Conservation (phyloP, 2,888 invertebrate species). For the Drosophila macrospina region DNA sequence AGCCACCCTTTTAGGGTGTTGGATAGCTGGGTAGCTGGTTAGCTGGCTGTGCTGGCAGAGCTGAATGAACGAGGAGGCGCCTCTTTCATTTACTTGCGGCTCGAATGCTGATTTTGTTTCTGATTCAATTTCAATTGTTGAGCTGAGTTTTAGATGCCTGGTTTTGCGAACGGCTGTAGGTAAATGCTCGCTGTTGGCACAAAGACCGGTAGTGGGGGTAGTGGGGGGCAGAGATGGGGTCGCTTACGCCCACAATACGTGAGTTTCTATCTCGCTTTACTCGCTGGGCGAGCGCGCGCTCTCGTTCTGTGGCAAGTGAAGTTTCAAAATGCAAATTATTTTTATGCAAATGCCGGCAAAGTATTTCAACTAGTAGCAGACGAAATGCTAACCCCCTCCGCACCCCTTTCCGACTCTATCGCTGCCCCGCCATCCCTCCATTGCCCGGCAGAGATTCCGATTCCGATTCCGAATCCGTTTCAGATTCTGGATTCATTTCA, state of each 20-base stretch:
- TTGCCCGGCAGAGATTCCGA: slow-evolving; percentile 10
- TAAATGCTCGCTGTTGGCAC: too few relatives aligned
- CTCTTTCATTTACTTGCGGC: slow-evolving; percentile 66
- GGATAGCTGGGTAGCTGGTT: too few relatives aligned
- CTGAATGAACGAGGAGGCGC: slow-evolving; percentile 22
- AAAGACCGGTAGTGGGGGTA: neutral
- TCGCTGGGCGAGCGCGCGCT: neutral
- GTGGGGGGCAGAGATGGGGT: neutral
- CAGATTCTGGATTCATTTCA: slow-evolving; percentile 61
- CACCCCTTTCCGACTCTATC: neutral
- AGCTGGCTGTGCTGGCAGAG: slow-evolving; percentile 15
- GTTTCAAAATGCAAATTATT: slow-evolving; percentile 73
- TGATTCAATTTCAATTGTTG: slow-evolving; percentile 74
- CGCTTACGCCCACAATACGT: slow-evolving; percentile 47
- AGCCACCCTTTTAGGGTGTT: too few relatives aligned
- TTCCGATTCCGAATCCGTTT: slow-evolving; percentile 15
- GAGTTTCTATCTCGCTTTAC: slow-evolving; percentile 1
- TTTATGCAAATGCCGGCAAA: slow-evolving; percentile 68
- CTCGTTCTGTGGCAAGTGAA: slow-evolving; percentile 35
- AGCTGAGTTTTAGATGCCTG: slow-evolving; percentile 53
- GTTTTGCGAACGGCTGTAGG: neutral
- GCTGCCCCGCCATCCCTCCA: neutral
- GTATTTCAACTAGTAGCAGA: slow-evolving; percentile 63
- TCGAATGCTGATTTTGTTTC: slow-evolving; percentile 73
- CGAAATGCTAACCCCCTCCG: neutral